Evolutionary conservation across 2,113 vertebrate genomes (phyloP), one percentile per base, ranked within the genome.

Genomic region (Delphinapterus leucas): DNA sequence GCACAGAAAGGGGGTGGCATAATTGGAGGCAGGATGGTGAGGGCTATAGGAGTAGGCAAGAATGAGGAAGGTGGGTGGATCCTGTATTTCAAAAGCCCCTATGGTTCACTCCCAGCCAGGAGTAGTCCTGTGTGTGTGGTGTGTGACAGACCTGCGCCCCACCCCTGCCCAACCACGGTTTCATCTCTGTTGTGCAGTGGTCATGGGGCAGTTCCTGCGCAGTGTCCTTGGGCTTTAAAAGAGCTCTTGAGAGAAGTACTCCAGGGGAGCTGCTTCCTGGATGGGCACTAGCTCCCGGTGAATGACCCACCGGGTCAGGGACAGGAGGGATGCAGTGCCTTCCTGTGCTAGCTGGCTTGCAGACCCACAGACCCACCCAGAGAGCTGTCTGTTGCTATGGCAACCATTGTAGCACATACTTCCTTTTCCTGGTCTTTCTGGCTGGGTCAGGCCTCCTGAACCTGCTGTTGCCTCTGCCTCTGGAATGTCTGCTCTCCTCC

Each of bases 381-480:
- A 53, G 2, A n/a, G 26, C 47, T 80, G 63, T 47, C 70, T 81
- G 96, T 82, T 95, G 90, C 70, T 65, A n/a, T 84, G 58, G 93
- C 65, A 94, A 97, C 28, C 5, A 1, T 63, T 88, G 41, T 90
- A 90, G 67, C 31, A 53, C 12, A 23, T 6, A 14, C n/a, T 63
- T 71, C 44, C 2, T 55, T 67, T 58, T 17, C 47, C 38, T 88
- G 55, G 10, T 55, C 65, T 92, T 81, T 85, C 18, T 73, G 8
- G 18, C 36, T 92, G 23, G 9, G 1, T 12, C 4, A 12, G 10
- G 68, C 60, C 49, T 79, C 76, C 36, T 25, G 13, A 53, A 67
- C n/a, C 38, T 83, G 25, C 36, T 68, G 12, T 4, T 86, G 21
- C 38, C 23, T 61, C 85, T 80, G 11, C 41, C 25, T 31, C 44